Conservation (phyloP, 2,797 vertebrate genomes). For the Moxostoma hubbsi region DNA sequence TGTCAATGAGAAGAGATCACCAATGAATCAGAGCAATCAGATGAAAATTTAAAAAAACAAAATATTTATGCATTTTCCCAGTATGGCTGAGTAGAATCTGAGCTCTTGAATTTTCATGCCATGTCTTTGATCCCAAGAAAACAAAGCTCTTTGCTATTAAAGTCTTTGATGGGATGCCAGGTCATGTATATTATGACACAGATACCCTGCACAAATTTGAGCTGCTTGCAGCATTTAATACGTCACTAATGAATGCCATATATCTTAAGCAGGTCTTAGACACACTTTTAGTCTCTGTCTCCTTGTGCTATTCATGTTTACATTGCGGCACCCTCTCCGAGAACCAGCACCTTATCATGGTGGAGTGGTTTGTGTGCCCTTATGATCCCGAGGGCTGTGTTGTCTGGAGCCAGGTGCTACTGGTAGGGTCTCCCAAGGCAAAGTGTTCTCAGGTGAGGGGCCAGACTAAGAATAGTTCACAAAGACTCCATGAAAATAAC, state of each 20-base stretch:
- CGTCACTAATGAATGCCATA: conserved; percentile 17
- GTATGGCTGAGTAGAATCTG: conserved; percentile 8
- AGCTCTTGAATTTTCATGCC: conserved; percentile 49
- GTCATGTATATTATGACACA: conserved; percentile 31
- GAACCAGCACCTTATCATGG: too few species aligned
- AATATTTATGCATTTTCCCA: background rate
- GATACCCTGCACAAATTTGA: background rate
- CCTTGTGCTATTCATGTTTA: conserved; percentile 64
- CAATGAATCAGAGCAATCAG: conserved; percentile 5
- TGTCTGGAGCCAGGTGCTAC: too few species aligned
- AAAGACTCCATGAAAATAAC: too few species aligned
- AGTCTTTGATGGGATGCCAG: conserved; percentile 48
- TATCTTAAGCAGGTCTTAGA: conserved; percentile 27
- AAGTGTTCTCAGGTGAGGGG: too few species aligned
- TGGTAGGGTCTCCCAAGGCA: too few species aligned
- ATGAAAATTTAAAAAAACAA: conserved; percentile 20
- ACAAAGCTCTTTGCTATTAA: conserved; percentile 19
- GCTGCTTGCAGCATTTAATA: conserved; percentile 17
- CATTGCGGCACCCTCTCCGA: conserved; percentile 52
- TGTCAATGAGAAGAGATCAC: conserved; percentile 3
- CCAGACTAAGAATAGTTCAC: too few species aligned
- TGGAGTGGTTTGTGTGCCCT: too few species aligned
- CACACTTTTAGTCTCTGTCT: conserved; percentile 17
- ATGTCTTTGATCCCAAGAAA: conserved; percentile 39
- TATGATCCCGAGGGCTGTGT: too few species aligned